Percentiles rank a stretch among this genome's conserved stretches.
phyloP scores from a whole-genome alignment of 2,113 vertebrate species.

The Lanius ludovicianus region DNA sequence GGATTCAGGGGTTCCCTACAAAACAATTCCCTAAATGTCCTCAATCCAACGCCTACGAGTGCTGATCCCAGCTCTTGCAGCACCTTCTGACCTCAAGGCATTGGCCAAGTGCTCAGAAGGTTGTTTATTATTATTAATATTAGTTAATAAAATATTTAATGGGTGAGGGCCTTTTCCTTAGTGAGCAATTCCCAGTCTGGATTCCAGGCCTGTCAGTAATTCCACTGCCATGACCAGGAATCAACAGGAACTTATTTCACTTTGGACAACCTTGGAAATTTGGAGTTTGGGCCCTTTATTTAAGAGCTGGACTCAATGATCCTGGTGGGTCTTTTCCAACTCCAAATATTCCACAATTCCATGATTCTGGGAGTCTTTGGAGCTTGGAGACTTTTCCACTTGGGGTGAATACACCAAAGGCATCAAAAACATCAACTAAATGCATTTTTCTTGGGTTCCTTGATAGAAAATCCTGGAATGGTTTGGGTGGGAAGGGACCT shows the following conservation, averaged over 20 bases:
- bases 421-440: not conserved
- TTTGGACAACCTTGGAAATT: not conserved
- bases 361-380: not conserved
- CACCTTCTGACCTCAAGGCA: accelerated
- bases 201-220: not conserved
- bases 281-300: not conserved
- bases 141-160: not conserved
- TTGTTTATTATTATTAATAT: not conserved
- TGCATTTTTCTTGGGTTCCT: not conserved
- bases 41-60: accelerated
- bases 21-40: not conserved
- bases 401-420: not conserved
- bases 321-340: not conserved
- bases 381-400: not conserved
- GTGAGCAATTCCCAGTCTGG: not conserved
- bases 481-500: not conserved
- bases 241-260: accelerated
- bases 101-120: not conserved
- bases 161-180: not conserved
- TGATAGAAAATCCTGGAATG: not conserved
- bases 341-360: not conserved
- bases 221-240: not conserved
- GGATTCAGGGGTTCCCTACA: not conserved
- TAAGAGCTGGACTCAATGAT: not conserved
- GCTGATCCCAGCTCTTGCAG: not conserved